Evolutionary conservation across 2,797 vertebrate genomes (phyloP).

Genomic region (Rhinogobio ventralis): DNA sequence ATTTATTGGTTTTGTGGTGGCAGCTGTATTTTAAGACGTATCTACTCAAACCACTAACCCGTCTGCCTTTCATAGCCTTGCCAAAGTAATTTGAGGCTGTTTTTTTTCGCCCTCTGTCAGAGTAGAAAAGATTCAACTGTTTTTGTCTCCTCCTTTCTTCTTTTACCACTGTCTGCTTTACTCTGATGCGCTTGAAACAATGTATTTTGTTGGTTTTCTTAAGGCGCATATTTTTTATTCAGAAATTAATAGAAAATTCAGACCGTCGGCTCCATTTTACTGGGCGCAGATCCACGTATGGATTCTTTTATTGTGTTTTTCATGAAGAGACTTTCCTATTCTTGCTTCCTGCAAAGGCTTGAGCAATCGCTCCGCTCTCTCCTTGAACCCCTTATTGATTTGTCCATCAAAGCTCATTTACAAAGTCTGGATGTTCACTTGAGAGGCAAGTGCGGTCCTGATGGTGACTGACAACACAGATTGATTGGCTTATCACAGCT

Average conservation of each 20-base stretch:
- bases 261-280: not conserved
- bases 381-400: conserved; percentile 2
- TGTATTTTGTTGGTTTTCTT: conserved; percentile 13
- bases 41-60: conserved; percentile 80
- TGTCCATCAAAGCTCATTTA: conserved; percentile 16
- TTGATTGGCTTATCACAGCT: conserved; percentile 24
- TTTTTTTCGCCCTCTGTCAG: conserved; percentile 67
- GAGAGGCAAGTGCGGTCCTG: conserved; percentile 4
- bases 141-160: conserved; percentile 73
- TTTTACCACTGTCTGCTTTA: conserved; percentile 40
- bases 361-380: not conserved
- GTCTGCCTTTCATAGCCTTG: conserved; percentile 77
- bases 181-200: conserved; percentile 3
- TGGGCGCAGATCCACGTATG: not conserved
- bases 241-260: conserved; percentile 10
- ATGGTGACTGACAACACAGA: conserved; percentile 14
- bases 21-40: conserved; percentile 83
- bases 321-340: not conserved
- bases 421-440: conserved; percentile 17
- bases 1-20: conserved; percentile 81
- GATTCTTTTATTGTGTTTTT: conserved; percentile 7
- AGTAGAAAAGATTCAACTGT: conserved; percentile 81
- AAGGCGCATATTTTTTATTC: conserved; percentile 3
- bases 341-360: not conserved
- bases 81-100: conserved; percentile 81